These are phyloP conservation scores for Drosophila rubida DNA, from an alignment of 2,888 invertebrate genomes.

Conservation along the genomic window DNA sequence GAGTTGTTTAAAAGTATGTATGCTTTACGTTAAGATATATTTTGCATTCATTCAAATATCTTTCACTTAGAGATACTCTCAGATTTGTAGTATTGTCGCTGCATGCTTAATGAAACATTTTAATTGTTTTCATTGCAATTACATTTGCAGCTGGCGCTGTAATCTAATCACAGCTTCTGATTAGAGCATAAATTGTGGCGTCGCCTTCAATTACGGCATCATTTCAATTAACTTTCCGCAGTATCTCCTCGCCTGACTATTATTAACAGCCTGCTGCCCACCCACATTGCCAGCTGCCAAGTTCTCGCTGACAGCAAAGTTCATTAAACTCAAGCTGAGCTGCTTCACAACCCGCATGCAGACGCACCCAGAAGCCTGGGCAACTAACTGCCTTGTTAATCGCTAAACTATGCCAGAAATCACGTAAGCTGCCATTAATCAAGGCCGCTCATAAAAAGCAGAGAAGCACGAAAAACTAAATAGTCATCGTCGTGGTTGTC, in stretches of 20 bases:
- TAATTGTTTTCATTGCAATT: neutral
- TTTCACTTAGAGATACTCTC: neutral
- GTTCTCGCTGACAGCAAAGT: constrained; percentile 42
- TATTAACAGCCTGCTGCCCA: constrained; percentile 58
- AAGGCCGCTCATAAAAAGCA: constrained; percentile 61
- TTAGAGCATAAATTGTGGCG: constrained; percentile 17
- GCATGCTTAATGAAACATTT: no score
- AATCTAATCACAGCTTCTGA: constrained; percentile 35
- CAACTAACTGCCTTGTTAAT: constrained; percentile 55
- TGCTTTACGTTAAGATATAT: no score
- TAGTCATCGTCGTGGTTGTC: constrained; percentile 43
- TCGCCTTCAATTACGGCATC: constrained; percentile 40
- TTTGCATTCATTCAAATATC: no score
- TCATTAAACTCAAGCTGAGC: constrained; percentile 48
- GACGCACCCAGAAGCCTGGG: constrained; percentile 25
- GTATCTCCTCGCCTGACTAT: constrained; percentile 30
- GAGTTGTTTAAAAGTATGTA: no score
- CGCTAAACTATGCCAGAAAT: constrained; percentile 74
- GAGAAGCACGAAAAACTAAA: constrained; percentile 8
- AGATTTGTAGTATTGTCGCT: no score
- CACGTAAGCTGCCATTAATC: constrained; percentile 76
- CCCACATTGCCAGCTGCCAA: constrained; percentile 49
- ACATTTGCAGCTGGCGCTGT: neutral
- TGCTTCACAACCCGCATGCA: constrained; percentile 53
- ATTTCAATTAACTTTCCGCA: constrained; percentile 50